Conservation (phyloP, 2,797 vertebrate species). For the Enteromius viviparus region DNA sequence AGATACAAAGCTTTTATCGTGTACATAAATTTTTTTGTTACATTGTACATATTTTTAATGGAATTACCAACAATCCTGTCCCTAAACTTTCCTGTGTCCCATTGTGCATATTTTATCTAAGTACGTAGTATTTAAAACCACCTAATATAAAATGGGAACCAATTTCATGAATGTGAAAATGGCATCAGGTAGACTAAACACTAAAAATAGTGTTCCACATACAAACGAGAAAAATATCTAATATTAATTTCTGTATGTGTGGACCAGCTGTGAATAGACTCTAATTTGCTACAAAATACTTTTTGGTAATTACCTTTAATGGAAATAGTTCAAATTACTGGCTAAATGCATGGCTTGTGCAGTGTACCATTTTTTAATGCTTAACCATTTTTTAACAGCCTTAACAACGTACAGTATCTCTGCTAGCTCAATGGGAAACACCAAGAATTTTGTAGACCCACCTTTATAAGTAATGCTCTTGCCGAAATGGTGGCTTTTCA, state of each 20-base stretch:
- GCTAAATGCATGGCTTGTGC: not conserved
- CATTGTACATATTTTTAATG: not conserved
- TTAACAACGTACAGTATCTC: not conserved
- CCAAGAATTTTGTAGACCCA: not conserved
- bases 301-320: slow-evolving; percentile 1
- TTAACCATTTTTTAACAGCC: not conserved
- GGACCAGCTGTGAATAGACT: slow-evolving; percentile 27
- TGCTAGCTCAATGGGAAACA: slow-evolving; percentile 1
- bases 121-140: not conserved
- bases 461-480: slow-evolving; percentile 13
- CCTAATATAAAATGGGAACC: not conserved
- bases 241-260: slow-evolving; percentile 5
- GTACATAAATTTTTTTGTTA: not conserved
- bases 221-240: not conserved
- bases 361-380: not conserved
- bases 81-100: not conserved
- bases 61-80: not conserved
- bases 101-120: not conserved
- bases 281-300: slow-evolving; percentile 6
- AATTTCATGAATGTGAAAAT: slow-evolving; percentile 4
- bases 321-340: not conserved
- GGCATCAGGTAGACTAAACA: not conserved
- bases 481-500: slow-evolving; percentile 45
- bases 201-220: not conserved
- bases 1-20: not conserved